Conservation (phyloP, 2,888 invertebrate species). For the Norana najaformis region DNA sequence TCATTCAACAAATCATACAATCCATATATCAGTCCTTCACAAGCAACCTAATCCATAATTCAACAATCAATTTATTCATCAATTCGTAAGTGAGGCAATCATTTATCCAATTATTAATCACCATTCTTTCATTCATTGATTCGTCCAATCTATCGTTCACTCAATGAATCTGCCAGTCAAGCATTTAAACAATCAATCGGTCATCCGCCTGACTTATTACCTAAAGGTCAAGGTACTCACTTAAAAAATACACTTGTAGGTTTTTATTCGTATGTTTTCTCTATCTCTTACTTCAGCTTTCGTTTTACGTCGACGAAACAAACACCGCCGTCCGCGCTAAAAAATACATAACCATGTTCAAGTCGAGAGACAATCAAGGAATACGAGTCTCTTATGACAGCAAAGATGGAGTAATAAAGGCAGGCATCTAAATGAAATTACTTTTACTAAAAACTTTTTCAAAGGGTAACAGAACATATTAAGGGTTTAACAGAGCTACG, state of each 20-base stretch:
- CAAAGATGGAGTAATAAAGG: conserved; percentile 19
- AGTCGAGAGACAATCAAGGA: conserved; percentile 29
- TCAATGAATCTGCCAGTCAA: not conserved
- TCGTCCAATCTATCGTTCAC: no score
- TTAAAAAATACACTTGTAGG: no score
- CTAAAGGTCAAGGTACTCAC: no score
- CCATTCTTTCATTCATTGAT: no score
- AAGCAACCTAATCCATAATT: no score
- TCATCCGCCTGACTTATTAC: no score
- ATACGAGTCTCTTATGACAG: conserved; percentile 21
- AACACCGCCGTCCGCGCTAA: not conserved
- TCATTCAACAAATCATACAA: not conserved
- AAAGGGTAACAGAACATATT: no score
- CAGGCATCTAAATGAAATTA: not conserved
- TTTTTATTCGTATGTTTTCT: not conserved
- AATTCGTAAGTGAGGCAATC: no score
- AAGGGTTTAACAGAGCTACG: no score
- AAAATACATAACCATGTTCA: not conserved
- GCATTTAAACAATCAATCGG: not conserved
- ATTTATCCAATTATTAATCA: no score
- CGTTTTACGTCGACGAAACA: not conserved
- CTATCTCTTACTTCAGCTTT: not conserved
- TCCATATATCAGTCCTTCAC: not conserved
- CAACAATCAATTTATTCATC: not conserved
- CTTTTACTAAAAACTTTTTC: no score